Base-by-base conservation (phyloP, 2,113 vertebrate species). In the Agapornis roseicollis region DNA sequence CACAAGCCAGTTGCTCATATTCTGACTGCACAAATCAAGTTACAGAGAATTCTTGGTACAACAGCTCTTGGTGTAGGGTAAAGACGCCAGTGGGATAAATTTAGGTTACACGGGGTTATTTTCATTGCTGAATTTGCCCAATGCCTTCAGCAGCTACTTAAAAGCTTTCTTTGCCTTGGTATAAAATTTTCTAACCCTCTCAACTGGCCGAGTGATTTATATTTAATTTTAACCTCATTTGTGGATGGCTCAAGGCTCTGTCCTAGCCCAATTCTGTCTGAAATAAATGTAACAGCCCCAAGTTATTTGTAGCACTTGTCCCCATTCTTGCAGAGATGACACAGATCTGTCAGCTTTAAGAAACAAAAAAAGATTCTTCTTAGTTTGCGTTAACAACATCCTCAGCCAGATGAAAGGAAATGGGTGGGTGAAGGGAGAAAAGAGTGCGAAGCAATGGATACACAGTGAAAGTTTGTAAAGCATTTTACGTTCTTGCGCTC, bases 231-330 rank as follows among this genome's bases (percentile, higher is more conserved):
- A 90, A 80, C 35, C 35, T 63, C 56, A 80, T 69, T 80, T 0
- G 0, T 31, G 15, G n/a, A 85, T 49, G 63, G 93, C 93, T 94
- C 53, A 94, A 89, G 94, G 91, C 84, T 91, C 70, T 91, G 78
- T 89, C 80, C 92, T 83, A 96, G 79, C 73, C 93, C 87, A 94
- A 80, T 66, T 94, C 82, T 50, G 41, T n/a, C 47, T 84, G 69
- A 89, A 95, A 93, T 74, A 89, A 89, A 89, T 19, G 18, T 53
- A 85, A 85, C 60, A 71, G 58, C 77, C 86, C 47, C 2, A 24
- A 91, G 85, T 80, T 93, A 94, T 93, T 90, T 85, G 88, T 22
- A 93, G 93, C 71, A 85, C 24, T 76, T 85, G 82, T 84, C 83
- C 96, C 47, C 61, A 41, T 95, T 96, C 72, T 85, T 84, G 68